Evolutionary conservation across 2,797 vertebrate species (phyloP).

Genomic region (Phaenicophaeus curvirostris): DNA sequence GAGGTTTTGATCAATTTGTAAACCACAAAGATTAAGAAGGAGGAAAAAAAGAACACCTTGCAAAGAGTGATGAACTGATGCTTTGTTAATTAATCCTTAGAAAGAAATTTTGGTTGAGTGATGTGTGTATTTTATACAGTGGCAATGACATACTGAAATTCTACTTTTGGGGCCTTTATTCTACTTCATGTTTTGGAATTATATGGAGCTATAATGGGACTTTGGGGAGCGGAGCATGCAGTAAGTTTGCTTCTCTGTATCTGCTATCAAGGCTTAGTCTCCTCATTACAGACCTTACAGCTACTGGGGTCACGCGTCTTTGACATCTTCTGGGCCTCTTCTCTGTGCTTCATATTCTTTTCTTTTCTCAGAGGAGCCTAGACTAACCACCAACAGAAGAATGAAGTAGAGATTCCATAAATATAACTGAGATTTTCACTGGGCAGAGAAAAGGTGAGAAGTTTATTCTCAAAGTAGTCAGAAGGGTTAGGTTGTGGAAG

Average conservation of each 20-base stretch:
- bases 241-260: background rate
- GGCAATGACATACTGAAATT: background rate
- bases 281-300: background rate
- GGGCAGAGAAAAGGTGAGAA: background rate
- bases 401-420: background rate
- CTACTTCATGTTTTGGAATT: background rate
- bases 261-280: background rate
- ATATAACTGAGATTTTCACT: background rate
- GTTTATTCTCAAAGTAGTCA: background rate
- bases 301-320: background rate
- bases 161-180: background rate
- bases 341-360: background rate
- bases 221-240: background rate
- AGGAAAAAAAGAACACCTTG: background rate
- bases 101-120: accelerated
- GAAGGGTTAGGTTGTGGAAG: background rate
- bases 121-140: background rate
- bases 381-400: background rate
- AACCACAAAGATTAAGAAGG: background rate
- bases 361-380: background rate
- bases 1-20: background rate
- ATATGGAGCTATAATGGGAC: accelerated
- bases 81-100: background rate
- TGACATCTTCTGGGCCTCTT: background rate
- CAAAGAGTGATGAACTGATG: background rate